Evolutionary conservation across 2,113 vertebrate species (phyloP).

Genomic region (Plotosus lineatus): DNA sequence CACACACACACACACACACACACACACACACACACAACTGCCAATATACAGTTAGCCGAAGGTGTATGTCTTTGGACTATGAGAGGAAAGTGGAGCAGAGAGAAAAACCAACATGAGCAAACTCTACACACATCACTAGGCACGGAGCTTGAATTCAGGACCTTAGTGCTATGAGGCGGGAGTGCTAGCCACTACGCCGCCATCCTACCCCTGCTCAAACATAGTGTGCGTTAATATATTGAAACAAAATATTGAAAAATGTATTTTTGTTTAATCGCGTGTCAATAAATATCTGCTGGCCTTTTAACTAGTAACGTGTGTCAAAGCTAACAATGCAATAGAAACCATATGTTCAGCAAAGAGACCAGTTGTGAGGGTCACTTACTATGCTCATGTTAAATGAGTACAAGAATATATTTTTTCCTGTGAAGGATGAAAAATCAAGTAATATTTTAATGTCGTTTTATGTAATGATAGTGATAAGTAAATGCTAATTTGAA

Average conservation of each 20-base stretch:
- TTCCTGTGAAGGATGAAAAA: constrained; percentile 12
- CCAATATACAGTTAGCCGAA: too few relatives aligned
- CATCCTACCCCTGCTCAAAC: too few relatives aligned
- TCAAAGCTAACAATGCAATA: constrained; percentile 53
- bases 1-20: too few relatives aligned
- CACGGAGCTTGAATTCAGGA: too few relatives aligned
- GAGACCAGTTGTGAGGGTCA: constrained; percentile 37
- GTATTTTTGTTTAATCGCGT: neutral
- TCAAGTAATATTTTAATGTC: constrained; percentile 22
- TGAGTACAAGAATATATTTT: constrained; percentile 37
- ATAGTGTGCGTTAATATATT: neutral
- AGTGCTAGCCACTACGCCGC: too few relatives aligned
- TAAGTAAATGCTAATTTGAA: constrained; percentile 44
- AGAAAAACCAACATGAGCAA: too few relatives aligned
- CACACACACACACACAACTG: too few relatives aligned
- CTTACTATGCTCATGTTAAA: constrained; percentile 45
- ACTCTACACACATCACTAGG: too few relatives aligned
- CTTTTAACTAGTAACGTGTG: constrained; percentile 37
- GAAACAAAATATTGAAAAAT: too few relatives aligned
- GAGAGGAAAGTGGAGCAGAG: too few relatives aligned
- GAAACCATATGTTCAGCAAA: constrained; percentile 61
- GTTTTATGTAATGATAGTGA: constrained; percentile 45
- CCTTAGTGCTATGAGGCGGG: too few relatives aligned
- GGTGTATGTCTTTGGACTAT: too few relatives aligned
- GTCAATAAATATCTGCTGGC: constrained; percentile 40